Conservation (phyloP, 2,797 vertebrate species). For the Periparus ater region DNA sequence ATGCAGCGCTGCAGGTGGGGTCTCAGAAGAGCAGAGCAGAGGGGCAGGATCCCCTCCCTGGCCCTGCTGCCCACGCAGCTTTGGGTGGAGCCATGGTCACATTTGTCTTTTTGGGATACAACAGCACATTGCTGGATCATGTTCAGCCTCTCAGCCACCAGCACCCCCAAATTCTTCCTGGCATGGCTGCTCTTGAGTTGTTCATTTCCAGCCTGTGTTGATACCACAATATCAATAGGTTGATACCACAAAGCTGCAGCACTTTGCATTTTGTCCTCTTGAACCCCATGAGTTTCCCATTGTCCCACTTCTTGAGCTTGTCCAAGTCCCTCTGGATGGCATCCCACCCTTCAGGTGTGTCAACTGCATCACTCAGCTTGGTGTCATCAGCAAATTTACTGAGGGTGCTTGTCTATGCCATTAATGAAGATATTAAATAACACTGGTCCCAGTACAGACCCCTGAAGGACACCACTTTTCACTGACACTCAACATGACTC, state of each 20-base stretch:
- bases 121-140: not conserved
- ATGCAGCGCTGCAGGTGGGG: not conserved
- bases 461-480: not conserved
- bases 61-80: rapidly evolving
- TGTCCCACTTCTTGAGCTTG: not conserved
- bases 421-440: not conserved
- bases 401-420: not conserved
- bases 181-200: not conserved
- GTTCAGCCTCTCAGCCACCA: not conserved
- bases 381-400: not conserved
- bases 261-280: not conserved
- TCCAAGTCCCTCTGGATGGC: not conserved
- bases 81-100: not conserved
- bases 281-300: not conserved
- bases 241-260: not conserved
- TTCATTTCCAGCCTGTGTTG: not conserved
- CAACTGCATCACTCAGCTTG: not conserved
- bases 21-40: not conserved
- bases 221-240: not conserved
- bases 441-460: too few relatives aligned
- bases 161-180: not conserved
- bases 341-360: not conserved
- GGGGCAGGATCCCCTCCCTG: not conserved
- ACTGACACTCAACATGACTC: not conserved
- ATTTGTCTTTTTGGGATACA: not conserved